Evolutionary conservation across 2,888 invertebrate species (phyloP).

Genomic region (Venustoraphidia nigricollis): DNA sequence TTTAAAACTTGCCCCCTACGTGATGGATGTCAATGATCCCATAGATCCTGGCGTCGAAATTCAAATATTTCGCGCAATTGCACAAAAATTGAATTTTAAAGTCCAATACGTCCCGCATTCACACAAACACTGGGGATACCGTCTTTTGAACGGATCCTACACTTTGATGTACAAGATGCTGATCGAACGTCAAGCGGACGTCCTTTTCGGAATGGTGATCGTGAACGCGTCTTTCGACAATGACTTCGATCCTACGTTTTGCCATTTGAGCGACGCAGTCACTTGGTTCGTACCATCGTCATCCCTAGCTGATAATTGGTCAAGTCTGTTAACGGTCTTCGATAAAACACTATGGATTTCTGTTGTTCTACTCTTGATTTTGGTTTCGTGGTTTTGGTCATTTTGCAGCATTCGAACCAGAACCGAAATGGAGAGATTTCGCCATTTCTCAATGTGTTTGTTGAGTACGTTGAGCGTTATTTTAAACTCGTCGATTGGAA

Average conservation of each 20-base stretch:
- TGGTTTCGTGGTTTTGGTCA: not conserved
- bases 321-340: constrained; percentile 33
- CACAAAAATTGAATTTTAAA: not conserved
- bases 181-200: constrained; percentile 23
- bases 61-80: not conserved
- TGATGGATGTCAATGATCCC: not conserved
- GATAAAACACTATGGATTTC: constrained; percentile 29
- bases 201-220: constrained; percentile 39
- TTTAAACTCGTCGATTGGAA: constrained; percentile 29
- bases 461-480: constrained; percentile 18
- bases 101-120: not conserved
- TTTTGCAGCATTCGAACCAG: not conserved
- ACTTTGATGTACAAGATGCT: constrained; percentile 31
- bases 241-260: constrained; percentile 34
- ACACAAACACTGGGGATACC: constrained; percentile 26
- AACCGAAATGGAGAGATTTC: no score
- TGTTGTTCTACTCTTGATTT: constrained; percentile 23
- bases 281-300: constrained; percentile 39
- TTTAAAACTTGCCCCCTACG: not conserved
- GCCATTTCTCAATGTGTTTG: not conserved
- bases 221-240: constrained; percentile 39
- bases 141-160: constrained; percentile 27
- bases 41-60: constrained; percentile 2
- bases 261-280: constrained; percentile 37
- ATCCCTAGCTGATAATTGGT: constrained; percentile 29